Conservation (phyloP, 2,113 vertebrate species). For the Rhinoptilus africanus region DNA sequence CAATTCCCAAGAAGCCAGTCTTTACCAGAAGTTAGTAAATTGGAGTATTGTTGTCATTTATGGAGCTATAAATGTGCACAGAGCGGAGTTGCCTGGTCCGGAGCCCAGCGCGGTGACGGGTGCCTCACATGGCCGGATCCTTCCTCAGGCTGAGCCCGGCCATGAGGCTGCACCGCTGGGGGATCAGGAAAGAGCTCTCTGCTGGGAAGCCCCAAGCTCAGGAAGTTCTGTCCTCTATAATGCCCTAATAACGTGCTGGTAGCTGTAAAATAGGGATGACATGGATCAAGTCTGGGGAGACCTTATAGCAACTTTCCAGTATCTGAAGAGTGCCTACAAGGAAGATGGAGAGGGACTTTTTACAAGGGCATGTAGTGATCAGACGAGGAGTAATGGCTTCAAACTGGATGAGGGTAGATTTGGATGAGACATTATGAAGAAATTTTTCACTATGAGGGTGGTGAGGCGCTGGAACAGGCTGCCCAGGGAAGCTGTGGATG, state of each 20-base stretch:
- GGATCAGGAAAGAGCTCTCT: not conserved
- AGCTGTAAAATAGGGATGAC: not conserved
- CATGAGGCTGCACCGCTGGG: fast-evolving
- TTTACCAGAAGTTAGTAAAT: slow-evolving; percentile 43
- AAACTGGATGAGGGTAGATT: not conserved
- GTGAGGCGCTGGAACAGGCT: not conserved
- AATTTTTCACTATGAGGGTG: not conserved
- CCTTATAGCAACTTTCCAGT: not conserved
- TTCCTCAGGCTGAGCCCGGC: not conserved
- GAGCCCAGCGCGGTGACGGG: fast-evolving
- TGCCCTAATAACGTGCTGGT: not conserved
- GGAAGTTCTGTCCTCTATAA: not conserved
- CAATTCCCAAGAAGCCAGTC: slow-evolving; percentile 16
- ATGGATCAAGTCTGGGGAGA: not conserved
- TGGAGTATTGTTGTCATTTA: not conserved
- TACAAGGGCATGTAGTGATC: not conserved
- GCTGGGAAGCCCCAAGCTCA: not conserved
- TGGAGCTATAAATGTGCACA: not conserved
- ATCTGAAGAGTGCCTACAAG: not conserved
- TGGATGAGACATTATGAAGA: not conserved
- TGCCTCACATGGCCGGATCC: not conserved
- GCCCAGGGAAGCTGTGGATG: not conserved
- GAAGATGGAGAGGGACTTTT: not conserved
- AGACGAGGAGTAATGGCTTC: not conserved
- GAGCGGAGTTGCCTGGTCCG: not conserved